Evolutionary conservation across 2,888 invertebrate genomes (phyloP).

Genomic region (Hydriomena furcata): DNA sequence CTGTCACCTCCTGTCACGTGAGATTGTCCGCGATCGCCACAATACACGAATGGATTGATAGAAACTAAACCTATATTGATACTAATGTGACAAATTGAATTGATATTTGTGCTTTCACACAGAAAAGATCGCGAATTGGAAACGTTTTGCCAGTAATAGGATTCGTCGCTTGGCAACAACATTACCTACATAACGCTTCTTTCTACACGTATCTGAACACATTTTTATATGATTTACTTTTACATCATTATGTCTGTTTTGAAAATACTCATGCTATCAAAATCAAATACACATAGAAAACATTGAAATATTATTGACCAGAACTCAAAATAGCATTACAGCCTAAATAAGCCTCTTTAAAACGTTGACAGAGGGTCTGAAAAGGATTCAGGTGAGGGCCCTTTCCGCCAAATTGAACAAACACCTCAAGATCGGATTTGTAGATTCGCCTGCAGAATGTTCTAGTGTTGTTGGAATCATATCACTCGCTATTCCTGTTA

Average conservation of each 20-base stretch:
- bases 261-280: background rate
- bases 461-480: background rate
- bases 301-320: background rate
- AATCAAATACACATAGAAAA: background rate
- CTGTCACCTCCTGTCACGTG: conserved; percentile 36
- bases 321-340: conserved; percentile 10
- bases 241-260: too few species aligned
- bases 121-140: conserved; percentile 14
- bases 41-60: conserved; percentile 22
- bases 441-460: conserved; percentile 11
- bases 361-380: conserved; percentile 16
- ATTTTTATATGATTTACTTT: background rate
- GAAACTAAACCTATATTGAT: conserved; percentile 27
- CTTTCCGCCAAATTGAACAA: conserved; percentile 21
- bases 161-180: conserved; percentile 6
- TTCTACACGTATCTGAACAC: background rate
- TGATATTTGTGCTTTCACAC: conserved; percentile 20
- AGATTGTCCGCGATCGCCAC: conserved; percentile 26
- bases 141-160: conserved; percentile 10
- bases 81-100: conserved; percentile 25
- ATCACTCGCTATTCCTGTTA: background rate
- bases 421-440: conserved; percentile 19
- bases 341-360: conserved; percentile 17
- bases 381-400: conserved; percentile 24
- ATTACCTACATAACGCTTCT: background rate